Evolutionary conservation across 2,888 invertebrate species (phyloP), one percentile per base, ranked within the genome.

Genomic region (Embidobia sp.): DNA sequence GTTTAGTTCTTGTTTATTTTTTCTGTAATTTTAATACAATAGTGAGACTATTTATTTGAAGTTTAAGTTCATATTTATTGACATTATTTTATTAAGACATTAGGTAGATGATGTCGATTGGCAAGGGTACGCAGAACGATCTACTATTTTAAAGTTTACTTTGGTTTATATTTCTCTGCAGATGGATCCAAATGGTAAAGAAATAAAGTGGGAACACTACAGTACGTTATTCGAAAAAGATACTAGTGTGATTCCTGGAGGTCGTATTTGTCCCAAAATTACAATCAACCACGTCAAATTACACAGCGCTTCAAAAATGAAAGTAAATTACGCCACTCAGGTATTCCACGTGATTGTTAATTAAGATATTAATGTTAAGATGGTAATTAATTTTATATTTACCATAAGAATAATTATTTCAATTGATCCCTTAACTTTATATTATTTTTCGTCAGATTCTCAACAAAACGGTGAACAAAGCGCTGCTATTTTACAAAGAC

Each of bases 281-380:
- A 46, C 27, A 8, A n/a, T 27, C 1, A 27, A 46, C 27, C 46
- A 46, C 8, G 15, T 46, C 7, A 27, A 7, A 15, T 46, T 46
- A 27, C 26, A 46, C 19, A 46, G 13, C 15, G 27, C 46, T 3
- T 46, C 26, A 27, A 46, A 46, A 27, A 46, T 27, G 46, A 46
- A 27, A 27, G 46, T 46, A 7, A 27, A 46, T 15, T 27, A 27
- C 7, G 46, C 27, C 27, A 46, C 46, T 27, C 46, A 46, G 46
- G 46, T 46, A 46, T 15, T 22, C n/a, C n/a, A n/a, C n/a, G n/a
- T n/a, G n/a, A n/a, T n/a, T n/a, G n/a, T n/a, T n/a, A n/a, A n/a
- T n/a, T n/a, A n/a, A n/a, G n/a, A 18, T n/a, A 40, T 40, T 33
- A 33, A 6, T 22, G 22, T 22, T 22, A 22, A 22, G 22, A n/a